These are phyloP conservation scores for Camponotus vicinus DNA, from an alignment of 1,140 invertebrate species.

Conservation along the genomic window DNA sequence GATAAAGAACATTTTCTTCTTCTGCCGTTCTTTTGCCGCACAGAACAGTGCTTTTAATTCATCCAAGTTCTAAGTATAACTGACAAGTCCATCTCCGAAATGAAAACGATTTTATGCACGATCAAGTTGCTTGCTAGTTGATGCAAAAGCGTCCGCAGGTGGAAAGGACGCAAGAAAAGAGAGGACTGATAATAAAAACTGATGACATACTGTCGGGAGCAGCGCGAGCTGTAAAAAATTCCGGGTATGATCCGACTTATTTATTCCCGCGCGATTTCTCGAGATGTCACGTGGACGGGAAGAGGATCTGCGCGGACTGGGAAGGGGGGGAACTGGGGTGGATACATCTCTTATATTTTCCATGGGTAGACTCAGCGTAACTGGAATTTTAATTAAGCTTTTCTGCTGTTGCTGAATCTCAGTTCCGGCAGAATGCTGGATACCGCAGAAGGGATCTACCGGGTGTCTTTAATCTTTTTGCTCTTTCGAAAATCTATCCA, in stretches of 20 bases:
- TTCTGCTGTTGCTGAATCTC: conserved; percentile 68
- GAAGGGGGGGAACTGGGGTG: background rate
- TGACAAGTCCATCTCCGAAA: conserved; percentile 19
- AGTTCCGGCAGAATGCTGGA: conserved; percentile 57
- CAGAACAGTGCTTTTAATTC: conserved; percentile 37
- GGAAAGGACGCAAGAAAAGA: background rate
- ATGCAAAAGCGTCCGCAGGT: conserved; percentile 52
- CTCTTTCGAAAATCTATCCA: background rate
- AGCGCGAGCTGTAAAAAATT: conserved; percentile 65
- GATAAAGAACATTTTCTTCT: conserved; percentile 1
- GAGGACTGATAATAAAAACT: conserved; percentile 33
- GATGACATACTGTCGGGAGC: conserved; percentile 55
- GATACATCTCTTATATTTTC: conserved; percentile 63
- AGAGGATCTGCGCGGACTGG: background rate
- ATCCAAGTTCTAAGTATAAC: conserved; percentile 10
- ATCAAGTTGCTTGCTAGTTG: conserved; percentile 62
- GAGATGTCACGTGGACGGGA: conserved; percentile 58
- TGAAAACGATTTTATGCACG: conserved; percentile 56
- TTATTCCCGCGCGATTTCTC: conserved; percentile 71
- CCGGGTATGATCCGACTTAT: conserved; percentile 66
- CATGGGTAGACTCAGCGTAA: conserved; percentile 63
- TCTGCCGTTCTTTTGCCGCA: too few relatives aligned
- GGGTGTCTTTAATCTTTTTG: conserved; percentile 36
- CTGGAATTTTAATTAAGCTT: conserved; percentile 81
- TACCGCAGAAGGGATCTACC: conserved; percentile 61